These are phyloP conservation scores for Stichodactyla mertensii DNA, from an alignment of 64 coral and sea anemone species.

Conservation along the genomic window DNA sequence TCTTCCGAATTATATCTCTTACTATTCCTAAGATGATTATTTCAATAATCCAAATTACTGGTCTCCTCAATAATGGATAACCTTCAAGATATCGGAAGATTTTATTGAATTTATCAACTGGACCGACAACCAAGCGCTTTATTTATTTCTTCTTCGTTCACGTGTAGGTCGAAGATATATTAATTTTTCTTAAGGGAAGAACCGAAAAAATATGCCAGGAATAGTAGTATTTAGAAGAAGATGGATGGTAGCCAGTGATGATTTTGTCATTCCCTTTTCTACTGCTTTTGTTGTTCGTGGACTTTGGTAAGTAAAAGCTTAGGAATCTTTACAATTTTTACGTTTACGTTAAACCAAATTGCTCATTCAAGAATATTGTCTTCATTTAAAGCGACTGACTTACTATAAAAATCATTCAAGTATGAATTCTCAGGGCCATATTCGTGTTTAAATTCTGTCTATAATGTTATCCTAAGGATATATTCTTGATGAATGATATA, in stretches of 20 bases:
- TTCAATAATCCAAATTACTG: conserved; percentile 1
- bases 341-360: background rate
- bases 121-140: background rate
- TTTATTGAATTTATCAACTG: background rate
- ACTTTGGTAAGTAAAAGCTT: conserved; percentile 73
- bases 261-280: conserved; percentile 98
- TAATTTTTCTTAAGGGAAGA: background rate
- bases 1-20: background rate
- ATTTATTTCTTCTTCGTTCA: background rate
- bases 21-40: background rate
- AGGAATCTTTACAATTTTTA: background rate
- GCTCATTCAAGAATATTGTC: background rate
- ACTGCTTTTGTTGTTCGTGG: conserved; percentile 85
- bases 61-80: conserved; percentile 13
- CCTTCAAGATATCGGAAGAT: background rate
- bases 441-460: background rate
- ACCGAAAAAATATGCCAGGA: conserved; percentile 72
- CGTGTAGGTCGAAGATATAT: background rate
- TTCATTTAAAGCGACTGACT: background rate
- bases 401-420: background rate
- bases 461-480: too few species aligned
- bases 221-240: conserved; percentile 96
- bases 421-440: background rate
- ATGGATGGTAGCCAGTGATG: conserved; percentile 98
- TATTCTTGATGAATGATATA: too few species aligned